Evolutionary conservation across 2,113 vertebrate species (phyloP), one percentile per base, ranked within the genome.

Genomic region (Gopherus flavomarginatus): DNA sequence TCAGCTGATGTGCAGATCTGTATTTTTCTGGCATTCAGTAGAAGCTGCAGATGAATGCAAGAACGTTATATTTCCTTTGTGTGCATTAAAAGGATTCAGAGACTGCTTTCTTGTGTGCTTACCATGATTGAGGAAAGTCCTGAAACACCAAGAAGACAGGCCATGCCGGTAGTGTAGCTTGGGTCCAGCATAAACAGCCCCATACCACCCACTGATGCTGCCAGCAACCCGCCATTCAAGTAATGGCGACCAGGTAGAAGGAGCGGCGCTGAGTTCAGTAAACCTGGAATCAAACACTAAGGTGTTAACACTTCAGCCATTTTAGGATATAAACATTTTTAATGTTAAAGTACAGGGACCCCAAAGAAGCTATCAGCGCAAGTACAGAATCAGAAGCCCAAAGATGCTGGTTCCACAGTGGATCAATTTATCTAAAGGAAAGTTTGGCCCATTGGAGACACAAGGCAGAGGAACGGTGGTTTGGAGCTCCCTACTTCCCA

Each of bases 81-180:
- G 82, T 87, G 59, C 77, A 80, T 12, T 14, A 26, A 10, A 13
- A 12, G 10, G 24, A 42, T 22, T 12, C 17, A 54, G 53, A 90
- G 29, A 91, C 11, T 90, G 11, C 17, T 85, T 26, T 93, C 88
- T 84, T 86, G 44, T 52, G 42, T 22, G 77, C 95, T 81, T 97
- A 99, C 98, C 98, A 99, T 99, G 97, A 99, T 7, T 47, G 99
- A 98, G 6, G 98, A 99, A 27, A 99, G 98, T 12, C 98, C 98
- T 2, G 98, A 99, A 90, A 99, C 99, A 1, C 98, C 98, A 88
- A 98, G 98, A 11, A 98, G 97, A 59, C 98, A 98, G 89, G 97
- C 97, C 80, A 99, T 94, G 54, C 98, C 99, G 11, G 97, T 98
- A 72, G 96, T 97, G 90, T 98, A 99, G 89, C 99, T 99, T 90